Conservation (phyloP, 2,113 vertebrate genomes). For the Stercorarius parasiticus region DNA sequence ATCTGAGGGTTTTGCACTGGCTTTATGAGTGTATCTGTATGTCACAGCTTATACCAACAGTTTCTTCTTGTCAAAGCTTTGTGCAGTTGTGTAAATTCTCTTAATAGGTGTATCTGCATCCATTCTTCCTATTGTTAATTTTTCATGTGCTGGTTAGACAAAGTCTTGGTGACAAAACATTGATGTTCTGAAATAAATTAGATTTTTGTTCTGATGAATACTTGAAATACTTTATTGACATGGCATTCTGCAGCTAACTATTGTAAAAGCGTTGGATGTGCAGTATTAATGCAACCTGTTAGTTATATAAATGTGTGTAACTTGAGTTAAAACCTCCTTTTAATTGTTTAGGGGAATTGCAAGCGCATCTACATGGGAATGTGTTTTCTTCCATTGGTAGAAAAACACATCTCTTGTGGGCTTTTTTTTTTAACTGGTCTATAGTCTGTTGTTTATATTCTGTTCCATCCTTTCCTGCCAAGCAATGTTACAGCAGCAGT, state of each 20-base stretch:
- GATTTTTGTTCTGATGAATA: not conserved
- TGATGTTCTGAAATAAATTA: not conserved
- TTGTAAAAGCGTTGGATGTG: not conserved
- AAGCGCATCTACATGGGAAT: not conserved
- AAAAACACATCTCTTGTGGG: not conserved
- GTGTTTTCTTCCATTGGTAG: not conserved
- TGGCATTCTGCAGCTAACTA: not conserved
- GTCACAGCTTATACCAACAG: not conserved
- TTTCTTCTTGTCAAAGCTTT: not conserved
- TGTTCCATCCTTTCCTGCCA: not conserved
- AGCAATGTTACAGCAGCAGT: not conserved
- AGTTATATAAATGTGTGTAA: not conserved
- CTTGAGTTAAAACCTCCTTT: not conserved
- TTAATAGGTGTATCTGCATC: fast-evolving
- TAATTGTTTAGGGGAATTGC: not conserved
- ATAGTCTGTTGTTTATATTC: not conserved
- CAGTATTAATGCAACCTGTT: not conserved
- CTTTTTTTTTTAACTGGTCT: not conserved
- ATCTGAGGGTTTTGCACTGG: not conserved
- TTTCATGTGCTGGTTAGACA: not conserved
- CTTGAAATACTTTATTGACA: not conserved
- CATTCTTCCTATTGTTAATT: not conserved
- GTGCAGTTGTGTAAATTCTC: not conserved
- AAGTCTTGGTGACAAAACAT: not conserved
- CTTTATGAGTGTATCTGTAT: not conserved